Percentiles rank a stretch among this genome's conserved stretches.
Conservation (phyloP, 2,113 vertebrate genomes). For the Psilopsiagon aymara region DNA sequence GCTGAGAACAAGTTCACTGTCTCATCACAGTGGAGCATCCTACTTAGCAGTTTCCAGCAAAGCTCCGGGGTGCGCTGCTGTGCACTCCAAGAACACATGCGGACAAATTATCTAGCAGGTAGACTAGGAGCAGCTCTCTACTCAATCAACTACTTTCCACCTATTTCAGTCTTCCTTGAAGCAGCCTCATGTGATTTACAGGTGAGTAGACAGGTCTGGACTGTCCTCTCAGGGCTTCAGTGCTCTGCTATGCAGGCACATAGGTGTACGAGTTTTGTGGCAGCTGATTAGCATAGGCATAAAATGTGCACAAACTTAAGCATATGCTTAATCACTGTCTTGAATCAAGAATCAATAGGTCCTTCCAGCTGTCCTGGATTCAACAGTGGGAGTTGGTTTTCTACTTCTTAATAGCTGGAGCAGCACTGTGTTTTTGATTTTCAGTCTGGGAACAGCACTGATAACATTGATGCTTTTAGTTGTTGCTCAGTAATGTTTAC, state of each 20-base stretch:
- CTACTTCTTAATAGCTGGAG: neutral
- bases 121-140: neutral
- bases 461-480: neutral
- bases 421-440: neutral
- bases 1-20: neutral
- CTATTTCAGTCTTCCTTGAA: neutral
- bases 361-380: neutral
- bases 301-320: neutral
- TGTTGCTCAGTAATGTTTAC: too few species aligned
- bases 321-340: neutral
- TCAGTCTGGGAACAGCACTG: neutral
- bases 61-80: neutral
- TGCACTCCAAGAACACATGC: rapidly evolving
- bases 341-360: neutral
- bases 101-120: neutral
- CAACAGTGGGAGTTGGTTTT: neutral
- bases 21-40: neutral
- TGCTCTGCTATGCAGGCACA: neutral
- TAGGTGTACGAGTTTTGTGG: neutral
- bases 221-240: neutral
- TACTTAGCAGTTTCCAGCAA: neutral
- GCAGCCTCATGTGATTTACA: neutral
- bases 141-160: neutral
- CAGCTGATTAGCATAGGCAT: neutral
- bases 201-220: neutral